These are phyloP conservation scores for Tipula vernalis DNA, from an alignment of 2,888 invertebrate genomes.

Conservation along the genomic window DNA sequence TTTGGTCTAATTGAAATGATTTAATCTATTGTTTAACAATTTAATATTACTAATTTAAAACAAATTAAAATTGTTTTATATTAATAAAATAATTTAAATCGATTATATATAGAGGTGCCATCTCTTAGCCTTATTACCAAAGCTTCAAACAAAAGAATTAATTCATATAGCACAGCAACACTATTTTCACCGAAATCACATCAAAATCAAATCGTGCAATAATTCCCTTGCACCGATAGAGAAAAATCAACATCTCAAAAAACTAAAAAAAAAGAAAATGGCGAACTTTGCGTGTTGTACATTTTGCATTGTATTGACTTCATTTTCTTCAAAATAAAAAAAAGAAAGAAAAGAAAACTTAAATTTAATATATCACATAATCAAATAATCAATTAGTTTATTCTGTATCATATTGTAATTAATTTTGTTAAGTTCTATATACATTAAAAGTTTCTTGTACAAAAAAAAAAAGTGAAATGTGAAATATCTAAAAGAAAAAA, in stretches of 20 bases:
- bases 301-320: conserved; percentile 16
- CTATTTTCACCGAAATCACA: background rate
- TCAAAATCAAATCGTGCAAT: background rate
- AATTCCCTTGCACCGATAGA: background rate
- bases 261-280: conserved; percentile 18
- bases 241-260: background rate
- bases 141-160: background rate
- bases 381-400: conserved; percentile 6
- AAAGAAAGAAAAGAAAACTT: background rate
- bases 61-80: background rate
- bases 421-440: background rate
- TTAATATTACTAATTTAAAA: too few species aligned
- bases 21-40: too few species aligned
- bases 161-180: background rate
- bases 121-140: background rate
- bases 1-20: too few species aligned
- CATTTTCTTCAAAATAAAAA: conserved; percentile 7
- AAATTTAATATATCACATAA: background rate
- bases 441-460: background rate
- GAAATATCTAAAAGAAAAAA: background rate
- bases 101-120: background rate
- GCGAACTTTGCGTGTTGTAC: conserved; percentile 19
- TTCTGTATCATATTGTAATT: background rate
- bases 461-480: conserved; percentile 9
- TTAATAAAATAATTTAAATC: background rate